These are phyloP conservation scores for Polydesmus complanatus DNA, from an alignment of 2,888 invertebrate species.

Conservation along the genomic window DNA sequence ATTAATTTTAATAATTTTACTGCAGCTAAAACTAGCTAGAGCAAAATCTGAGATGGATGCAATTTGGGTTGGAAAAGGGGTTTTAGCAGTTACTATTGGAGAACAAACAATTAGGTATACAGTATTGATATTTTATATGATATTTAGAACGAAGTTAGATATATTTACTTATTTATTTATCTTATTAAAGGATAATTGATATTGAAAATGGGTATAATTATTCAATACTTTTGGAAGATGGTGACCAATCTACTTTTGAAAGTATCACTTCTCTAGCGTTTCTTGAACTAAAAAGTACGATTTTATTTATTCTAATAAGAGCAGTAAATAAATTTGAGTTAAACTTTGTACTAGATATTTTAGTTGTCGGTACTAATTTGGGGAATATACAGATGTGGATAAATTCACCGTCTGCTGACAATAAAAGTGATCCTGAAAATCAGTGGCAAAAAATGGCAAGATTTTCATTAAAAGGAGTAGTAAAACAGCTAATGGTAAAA, in stretches of 20 bases:
- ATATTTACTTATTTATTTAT: too few species aligned
- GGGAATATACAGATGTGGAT: background rate
- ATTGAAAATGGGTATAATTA: background rate
- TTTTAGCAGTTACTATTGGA: conserved; percentile 60
- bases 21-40: background rate
- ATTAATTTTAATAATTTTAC: too few species aligned
- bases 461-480: background rate
- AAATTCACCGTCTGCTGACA: background rate
- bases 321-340: too few species aligned
- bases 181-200: background rate
- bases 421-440: background rate
- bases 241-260: background rate
- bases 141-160: background rate
- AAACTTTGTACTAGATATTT: too few species aligned
- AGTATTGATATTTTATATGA: background rate
- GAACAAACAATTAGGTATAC: conserved; percentile 41
- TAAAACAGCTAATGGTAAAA: background rate
- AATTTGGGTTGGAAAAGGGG: conserved; percentile 55
- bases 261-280: background rate
- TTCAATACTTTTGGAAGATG: background rate
- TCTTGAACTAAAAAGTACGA: background rate
- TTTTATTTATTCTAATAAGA: too few species aligned
- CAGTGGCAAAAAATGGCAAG: background rate
- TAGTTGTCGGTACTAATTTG: background rate
- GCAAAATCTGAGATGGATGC: conserved; percentile 40